Conservation (phyloP, 2,113 vertebrate genomes). For the Pygoscelis antarcticus region DNA sequence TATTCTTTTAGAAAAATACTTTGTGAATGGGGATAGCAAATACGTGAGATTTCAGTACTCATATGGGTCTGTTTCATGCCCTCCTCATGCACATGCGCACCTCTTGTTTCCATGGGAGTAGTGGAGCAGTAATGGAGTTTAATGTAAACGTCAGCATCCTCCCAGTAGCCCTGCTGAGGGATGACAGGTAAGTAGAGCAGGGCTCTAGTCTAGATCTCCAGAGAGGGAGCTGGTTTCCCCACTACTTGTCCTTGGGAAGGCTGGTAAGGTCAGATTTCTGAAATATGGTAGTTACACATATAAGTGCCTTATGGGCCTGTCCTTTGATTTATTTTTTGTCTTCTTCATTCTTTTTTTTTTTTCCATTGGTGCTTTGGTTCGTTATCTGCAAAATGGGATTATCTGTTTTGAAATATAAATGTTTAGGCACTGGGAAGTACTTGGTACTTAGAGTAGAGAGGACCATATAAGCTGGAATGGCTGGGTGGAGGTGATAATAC, state of each 20-base stretch:
- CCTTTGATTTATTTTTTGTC: background rate
- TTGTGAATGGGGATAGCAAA: background rate
- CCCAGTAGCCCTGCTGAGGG: background rate
- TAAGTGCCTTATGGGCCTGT: background rate
- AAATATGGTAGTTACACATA: background rate
- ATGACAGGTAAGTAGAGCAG: background rate
- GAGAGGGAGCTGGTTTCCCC: background rate
- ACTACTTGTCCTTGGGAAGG: background rate
- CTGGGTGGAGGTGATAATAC: background rate
- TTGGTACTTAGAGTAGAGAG: background rate
- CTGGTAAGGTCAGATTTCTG: background rate
- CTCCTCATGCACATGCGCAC: accelerated
- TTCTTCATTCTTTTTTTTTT: background rate
- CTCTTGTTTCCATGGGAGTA: background rate
- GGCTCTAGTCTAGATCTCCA: background rate
- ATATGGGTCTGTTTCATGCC: accelerated
- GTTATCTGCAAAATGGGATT: background rate
- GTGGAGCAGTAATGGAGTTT: background rate
- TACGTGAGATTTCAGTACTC: background rate
- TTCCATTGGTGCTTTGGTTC: background rate
- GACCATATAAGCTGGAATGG: background rate
- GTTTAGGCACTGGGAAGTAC: background rate
- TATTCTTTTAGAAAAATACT: background rate
- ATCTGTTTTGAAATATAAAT: background rate
- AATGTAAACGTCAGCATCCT: background rate